Percentiles rank a stretch among this genome's conserved stretches.
These are phyloP conservation scores for Diploscapter pachys DNA, from an alignment of 1,140 invertebrate species.

Conservation along the genomic window DNA sequence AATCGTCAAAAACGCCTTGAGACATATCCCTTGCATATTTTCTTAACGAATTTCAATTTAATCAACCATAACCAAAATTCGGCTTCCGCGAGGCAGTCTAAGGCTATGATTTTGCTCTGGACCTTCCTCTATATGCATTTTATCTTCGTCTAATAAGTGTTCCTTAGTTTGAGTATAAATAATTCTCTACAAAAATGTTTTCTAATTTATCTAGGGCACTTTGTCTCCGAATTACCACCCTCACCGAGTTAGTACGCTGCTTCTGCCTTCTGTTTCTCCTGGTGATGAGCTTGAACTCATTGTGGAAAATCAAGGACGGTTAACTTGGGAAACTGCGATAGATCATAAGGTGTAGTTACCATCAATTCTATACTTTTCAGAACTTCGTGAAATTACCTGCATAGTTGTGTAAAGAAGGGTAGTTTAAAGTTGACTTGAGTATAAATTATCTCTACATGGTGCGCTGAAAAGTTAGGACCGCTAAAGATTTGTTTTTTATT, in stretches of 20 bases:
- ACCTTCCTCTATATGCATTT: background rate
- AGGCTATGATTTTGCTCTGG: background rate
- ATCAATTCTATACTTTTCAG: background rate
- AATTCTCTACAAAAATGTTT: background rate
- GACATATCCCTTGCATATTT: too few relatives aligned
- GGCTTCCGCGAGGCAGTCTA: too few relatives aligned
- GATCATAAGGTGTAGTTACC: conserved; percentile 8
- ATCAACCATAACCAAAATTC: too few relatives aligned
- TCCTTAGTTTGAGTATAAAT: background rate
- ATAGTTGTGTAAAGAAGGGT: too few relatives aligned
- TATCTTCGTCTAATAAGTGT: background rate
- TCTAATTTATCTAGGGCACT: background rate
- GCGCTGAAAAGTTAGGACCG: too few relatives aligned
- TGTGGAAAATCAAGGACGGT: conserved; percentile 25
- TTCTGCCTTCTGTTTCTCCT: conserved; percentile 3
- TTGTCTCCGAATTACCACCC: conserved; percentile 11
- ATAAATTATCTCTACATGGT: too few relatives aligned
- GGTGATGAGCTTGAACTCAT: conserved; percentile 9
- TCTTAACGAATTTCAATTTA: too few relatives aligned
- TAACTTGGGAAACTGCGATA: conserved; percentile 21
- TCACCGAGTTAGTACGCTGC: background rate
- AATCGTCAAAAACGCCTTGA: too few relatives aligned
- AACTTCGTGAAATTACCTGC: too few relatives aligned
- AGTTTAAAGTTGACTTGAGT: too few relatives aligned
- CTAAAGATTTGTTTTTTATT: too few relatives aligned